Percentiles rank a stretch among this genome's conserved stretches.
Evolutionary conservation across 2,888 invertebrate species (phyloP).

Genomic region (Coleophora deauratella): DNA sequence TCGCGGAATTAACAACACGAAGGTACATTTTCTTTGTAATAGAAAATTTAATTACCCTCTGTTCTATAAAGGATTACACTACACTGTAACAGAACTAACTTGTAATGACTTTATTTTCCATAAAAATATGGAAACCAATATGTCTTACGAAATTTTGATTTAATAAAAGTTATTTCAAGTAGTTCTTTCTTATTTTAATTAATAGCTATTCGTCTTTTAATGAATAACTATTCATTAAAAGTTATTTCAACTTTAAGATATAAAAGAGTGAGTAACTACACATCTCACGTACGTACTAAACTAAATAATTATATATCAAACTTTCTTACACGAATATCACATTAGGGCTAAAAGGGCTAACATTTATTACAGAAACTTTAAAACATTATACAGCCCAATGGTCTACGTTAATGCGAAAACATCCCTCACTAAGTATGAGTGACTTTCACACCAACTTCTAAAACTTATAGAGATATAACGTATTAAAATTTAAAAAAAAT

Average conservation of each 20-base stretch:
- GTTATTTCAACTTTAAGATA: too few species aligned
- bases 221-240: too few species aligned
- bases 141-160: too few species aligned
- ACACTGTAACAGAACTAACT: conserved; percentile 1
- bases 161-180: too few species aligned
- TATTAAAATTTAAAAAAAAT: too few species aligned
- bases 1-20: conserved; percentile 62
- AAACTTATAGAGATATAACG: background rate
- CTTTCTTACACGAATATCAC: conserved; percentile 21
- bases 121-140: too few species aligned
- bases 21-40: conserved; percentile 29
- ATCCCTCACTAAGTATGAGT: conserved; percentile 32
- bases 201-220: too few species aligned
- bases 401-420: conserved; percentile 28
- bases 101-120: too few species aligned
- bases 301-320: conserved; percentile 3
- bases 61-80: conserved; percentile 24
- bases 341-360: conserved; percentile 23
- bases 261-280: too few species aligned
- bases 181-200: too few species aligned
- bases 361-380: conserved; percentile 5
- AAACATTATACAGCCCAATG: conserved; percentile 9
- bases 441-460: too few species aligned
- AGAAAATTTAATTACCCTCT: conserved; percentile 24
- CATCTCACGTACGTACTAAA: too few species aligned